Percentiles rank a stretch among this genome's conserved stretches.
phyloP scores from a whole-genome alignment of 2,797 vertebrate genomes.

The Hypotaenidia okinawae region DNA sequence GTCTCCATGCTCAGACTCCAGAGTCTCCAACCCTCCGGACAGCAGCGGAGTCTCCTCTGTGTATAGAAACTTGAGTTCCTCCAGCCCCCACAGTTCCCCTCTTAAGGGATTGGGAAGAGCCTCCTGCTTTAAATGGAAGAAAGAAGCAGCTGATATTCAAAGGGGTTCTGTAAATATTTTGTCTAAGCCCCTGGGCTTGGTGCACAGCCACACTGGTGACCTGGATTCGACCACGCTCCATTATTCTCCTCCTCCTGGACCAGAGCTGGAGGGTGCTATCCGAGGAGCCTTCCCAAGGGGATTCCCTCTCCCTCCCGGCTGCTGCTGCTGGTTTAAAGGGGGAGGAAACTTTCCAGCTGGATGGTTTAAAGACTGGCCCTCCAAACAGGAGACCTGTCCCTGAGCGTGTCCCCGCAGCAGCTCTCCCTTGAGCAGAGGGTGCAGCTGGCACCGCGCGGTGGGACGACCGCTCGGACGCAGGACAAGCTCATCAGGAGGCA shows the following conservation, averaged over 20 bases:
- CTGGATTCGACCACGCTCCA: not conserved
- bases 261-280: not conserved
- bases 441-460: not conserved
- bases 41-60: not conserved
- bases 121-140: not conserved
- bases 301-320: not conserved
- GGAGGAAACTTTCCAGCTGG: not conserved
- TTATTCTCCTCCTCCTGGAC: not conserved
- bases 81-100: not conserved
- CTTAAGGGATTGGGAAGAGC: not conserved
- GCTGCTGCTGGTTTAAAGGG: not conserved
- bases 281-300: not conserved
- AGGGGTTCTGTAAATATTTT: not conserved
- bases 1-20: not conserved
- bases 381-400: fast-evolving
- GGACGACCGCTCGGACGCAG: fast-evolving
- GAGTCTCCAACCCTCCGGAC: not conserved
- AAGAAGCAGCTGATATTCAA: not conserved
- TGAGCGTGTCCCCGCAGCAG: fast-evolving
- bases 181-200: not conserved
- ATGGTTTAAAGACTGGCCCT: not conserved
- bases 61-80: not conserved
- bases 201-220: not conserved
- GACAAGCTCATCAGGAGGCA: not conserved
- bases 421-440: not conserved